phyloP scores from a whole-genome alignment of 2,113 vertebrate genomes.

The Onychostoma macrolepis region DNA sequence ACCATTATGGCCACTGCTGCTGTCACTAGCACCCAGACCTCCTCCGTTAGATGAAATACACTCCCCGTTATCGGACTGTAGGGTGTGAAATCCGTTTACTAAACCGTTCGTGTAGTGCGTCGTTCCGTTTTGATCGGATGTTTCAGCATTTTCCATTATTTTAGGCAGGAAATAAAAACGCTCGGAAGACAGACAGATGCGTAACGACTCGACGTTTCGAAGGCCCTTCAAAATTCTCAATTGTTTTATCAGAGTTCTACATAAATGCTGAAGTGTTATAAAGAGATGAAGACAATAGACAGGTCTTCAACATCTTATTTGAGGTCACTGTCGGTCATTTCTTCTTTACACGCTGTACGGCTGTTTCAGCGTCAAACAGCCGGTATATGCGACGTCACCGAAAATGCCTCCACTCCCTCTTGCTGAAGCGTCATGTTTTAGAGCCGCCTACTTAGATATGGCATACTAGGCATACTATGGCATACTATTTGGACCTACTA shows the following conservation, averaged over 20 bases:
- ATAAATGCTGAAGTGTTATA: not conserved
- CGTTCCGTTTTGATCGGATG: conserved; percentile 57
- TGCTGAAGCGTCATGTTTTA: conserved; percentile 50
- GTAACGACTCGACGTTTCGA: conserved; percentile 25
- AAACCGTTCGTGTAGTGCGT: conserved; percentile 59
- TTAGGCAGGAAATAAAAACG: conserved; percentile 19
- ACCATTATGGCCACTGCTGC: conserved; percentile 60
- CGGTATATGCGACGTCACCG: conserved; percentile 55
- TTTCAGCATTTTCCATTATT: conserved; percentile 63
- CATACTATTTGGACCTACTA: not conserved
- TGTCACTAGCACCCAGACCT: conserved; percentile 16
- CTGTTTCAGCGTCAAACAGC: conserved; percentile 61
- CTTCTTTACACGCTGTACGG: conserved; percentile 36
- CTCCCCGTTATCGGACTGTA: conserved; percentile 55
- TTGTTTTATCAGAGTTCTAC: not conserved
- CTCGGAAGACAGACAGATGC: conserved; percentile 12
- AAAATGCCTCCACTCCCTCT: conserved; percentile 25
- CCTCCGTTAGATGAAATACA: conserved; percentile 39
- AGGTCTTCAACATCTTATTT: conserved; percentile 8
- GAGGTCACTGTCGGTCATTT: conserved; percentile 55
- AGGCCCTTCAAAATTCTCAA: not conserved
- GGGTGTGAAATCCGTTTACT: conserved; percentile 77
- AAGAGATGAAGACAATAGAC: not conserved
- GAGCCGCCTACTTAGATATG: conserved; percentile 1
- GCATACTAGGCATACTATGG: too few relatives aligned